Percentiles rank a stretch among this genome's conserved stretches.
Evolutionary conservation across 1,140 invertebrate species (phyloP).

Genomic region (Dufourea novaeangliae): DNA sequence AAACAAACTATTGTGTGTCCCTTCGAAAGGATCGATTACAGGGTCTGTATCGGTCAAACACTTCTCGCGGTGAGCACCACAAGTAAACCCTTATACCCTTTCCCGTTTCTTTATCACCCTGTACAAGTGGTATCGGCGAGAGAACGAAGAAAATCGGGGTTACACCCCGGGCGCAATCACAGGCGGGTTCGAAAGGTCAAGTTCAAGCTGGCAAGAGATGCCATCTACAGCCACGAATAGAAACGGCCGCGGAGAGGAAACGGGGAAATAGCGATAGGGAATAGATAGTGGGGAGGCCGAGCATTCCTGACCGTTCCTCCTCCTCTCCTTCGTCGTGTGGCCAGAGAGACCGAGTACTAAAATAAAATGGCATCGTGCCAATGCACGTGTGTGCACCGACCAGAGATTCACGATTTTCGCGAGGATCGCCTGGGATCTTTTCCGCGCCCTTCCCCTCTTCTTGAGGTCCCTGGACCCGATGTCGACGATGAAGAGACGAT

Average conservation of each 20-base stretch:
- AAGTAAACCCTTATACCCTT: no score
- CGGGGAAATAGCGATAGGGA: constrained; percentile 34
- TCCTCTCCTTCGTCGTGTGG: constrained; percentile 11
- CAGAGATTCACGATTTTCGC: constrained; percentile 56
- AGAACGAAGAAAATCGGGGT: constrained; percentile 41
- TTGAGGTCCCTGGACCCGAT: no score
- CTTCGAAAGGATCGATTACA: no score
- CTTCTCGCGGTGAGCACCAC: no score
- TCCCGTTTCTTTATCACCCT: no score
- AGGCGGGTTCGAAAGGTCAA: constrained; percentile 66
- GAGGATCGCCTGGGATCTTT: constrained; percentile 32
- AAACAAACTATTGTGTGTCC: no score
- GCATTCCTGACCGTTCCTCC: constrained; percentile 21
- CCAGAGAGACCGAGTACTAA: constrained; percentile 48
- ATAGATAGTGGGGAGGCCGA: constrained; percentile 36
- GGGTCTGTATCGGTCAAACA: no score
- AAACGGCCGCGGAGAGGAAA: constrained; percentile 42
- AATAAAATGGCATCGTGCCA: constrained; percentile 68
- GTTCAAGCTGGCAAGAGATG: constrained; percentile 61
- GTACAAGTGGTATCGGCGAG: background rate
- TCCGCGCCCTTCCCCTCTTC: no score
- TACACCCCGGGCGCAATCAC: constrained; percentile 55
- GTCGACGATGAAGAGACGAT: constrained; percentile 28
- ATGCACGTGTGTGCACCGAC: constrained; percentile 61
- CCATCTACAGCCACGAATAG: constrained; percentile 54